Percentiles rank a stretch among this genome's conserved stretches.
Evolutionary conservation across 2,113 vertebrate species (phyloP).

Genomic region (human (Homo sapiens)): DNA sequence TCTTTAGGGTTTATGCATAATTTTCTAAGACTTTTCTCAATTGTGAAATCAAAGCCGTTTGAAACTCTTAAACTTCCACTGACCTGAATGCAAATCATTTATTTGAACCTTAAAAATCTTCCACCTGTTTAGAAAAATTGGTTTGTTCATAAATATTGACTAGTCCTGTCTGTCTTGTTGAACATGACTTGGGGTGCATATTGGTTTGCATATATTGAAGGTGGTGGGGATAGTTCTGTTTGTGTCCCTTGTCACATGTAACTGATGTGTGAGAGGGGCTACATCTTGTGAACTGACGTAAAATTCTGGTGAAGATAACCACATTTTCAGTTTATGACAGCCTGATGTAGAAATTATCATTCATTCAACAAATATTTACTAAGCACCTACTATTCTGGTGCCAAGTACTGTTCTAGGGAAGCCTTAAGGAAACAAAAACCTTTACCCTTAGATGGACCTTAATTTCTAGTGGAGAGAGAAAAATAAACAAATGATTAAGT

Average conservation of each 20-base stretch:
- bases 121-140: not conserved
- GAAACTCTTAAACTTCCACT: not conserved
- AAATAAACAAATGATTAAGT: not conserved
- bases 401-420: not conserved
- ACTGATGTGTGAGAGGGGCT: not conserved
- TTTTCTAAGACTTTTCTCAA: not conserved
- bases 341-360: not conserved
- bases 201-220: too few relatives aligned
- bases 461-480: not conserved
- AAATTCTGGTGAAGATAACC: not conserved
- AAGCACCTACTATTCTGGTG: not conserved
- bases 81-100: not conserved
- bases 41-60: not conserved
- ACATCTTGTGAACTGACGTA: not conserved
- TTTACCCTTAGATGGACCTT: not conserved
- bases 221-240: too few relatives aligned
- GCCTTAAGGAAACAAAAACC: not conserved
- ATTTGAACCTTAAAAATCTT: not conserved
- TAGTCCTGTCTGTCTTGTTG: not conserved
- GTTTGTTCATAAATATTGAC: not conserved
- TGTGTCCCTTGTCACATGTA: not conserved
- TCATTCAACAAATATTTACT: not conserved
- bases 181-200: too few relatives aligned
- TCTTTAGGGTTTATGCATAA: not conserved
- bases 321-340: not conserved